Conservation (phyloP, 1,140 invertebrate species). For the Euura lappo region DNA sequence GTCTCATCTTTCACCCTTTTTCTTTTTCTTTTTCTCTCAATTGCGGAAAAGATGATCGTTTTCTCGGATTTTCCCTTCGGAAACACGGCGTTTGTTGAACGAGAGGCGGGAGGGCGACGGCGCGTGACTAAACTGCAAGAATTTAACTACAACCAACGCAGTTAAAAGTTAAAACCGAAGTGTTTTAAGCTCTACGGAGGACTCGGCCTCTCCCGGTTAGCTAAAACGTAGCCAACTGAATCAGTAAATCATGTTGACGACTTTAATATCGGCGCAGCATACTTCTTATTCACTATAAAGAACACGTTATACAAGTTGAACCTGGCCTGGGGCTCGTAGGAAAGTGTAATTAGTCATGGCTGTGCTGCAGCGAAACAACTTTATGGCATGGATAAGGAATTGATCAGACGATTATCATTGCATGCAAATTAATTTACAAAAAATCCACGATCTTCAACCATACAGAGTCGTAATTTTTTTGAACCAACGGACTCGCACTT, state of each 20-base stretch:
- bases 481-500: too few relatives aligned
- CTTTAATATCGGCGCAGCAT: conserved; percentile 1
- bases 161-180: not conserved
- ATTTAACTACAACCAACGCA: not conserved
- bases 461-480: too few relatives aligned
- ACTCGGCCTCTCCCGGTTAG: conserved; percentile 1
- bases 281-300: not conserved
- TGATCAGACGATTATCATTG: not conserved
- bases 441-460: not conserved
- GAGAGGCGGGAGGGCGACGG: not conserved
- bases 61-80: too few relatives aligned
- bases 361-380: too few relatives aligned
- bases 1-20: too few relatives aligned
- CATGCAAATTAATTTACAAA: not conserved
- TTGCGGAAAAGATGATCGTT: too few relatives aligned
- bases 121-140: conserved; percentile 6
- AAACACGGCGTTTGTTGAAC: too few relatives aligned
- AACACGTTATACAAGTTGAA: conserved; percentile 3
- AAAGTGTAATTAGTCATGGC: not conserved
- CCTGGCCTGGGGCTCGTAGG: not conserved
- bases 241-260: conserved; percentile 1
- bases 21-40: too few relatives aligned
- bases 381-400: too few relatives aligned
- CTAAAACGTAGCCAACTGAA: not conserved
- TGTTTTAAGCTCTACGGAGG: not conserved